Evolutionary conservation across 2,113 vertebrate species (phyloP).

Genomic region (Nothobranchius furzeri): DNA sequence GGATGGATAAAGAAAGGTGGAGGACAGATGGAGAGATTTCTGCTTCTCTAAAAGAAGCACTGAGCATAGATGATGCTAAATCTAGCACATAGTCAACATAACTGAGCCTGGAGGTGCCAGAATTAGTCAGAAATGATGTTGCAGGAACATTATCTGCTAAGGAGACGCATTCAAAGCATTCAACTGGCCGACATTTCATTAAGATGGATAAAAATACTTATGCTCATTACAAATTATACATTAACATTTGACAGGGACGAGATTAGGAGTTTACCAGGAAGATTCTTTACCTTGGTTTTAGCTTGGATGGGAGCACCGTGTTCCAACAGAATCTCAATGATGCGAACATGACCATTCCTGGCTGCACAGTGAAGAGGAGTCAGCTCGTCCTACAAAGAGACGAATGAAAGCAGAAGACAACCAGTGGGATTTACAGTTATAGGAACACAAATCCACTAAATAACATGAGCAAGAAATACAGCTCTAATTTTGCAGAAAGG

Average conservation of each 20-base stretch:
- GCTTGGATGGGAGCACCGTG: conserved; percentile 96
- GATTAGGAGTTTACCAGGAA: no score
- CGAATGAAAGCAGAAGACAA: neutral
- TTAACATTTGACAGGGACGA: no score
- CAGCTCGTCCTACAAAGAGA: conserved; percentile 87
- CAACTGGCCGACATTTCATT: neutral
- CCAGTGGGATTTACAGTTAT: neutral
- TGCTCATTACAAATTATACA: no score
- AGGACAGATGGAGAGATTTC: conserved; percentile 4
- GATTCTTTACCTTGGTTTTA: conserved; percentile 90
- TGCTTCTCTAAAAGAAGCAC: neutral
- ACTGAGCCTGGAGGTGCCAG: conserved; percentile 5
- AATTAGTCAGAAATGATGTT: conserved; percentile 10
- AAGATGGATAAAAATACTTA: neutral
- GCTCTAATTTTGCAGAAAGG: neutral
- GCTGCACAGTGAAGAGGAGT: conserved; percentile 98
- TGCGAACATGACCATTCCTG: conserved; percentile 92
- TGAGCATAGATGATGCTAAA: neutral
- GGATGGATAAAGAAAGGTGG: neutral
- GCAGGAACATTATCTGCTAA: conserved; percentile 8
- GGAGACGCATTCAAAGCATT: neutral
- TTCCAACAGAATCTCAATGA: conserved; percentile 96
- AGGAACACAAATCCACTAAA: neutral
- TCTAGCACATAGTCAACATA: neutral
- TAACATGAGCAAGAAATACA: neutral